Base-by-base conservation (phyloP, 2,797 vertebrate species). In the Knipowitschia caucasica region DNA sequence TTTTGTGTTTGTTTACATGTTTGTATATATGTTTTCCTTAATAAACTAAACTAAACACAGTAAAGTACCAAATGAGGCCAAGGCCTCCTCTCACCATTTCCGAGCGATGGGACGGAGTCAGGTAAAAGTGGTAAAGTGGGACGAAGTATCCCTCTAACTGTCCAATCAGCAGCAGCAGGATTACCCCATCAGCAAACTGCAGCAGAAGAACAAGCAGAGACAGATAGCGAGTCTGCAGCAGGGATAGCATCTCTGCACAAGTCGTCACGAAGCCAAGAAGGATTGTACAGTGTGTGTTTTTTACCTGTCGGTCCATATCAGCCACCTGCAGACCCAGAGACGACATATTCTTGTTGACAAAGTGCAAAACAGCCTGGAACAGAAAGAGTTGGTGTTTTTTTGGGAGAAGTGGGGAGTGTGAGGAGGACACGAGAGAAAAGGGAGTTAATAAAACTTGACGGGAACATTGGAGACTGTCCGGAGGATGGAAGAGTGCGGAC, bases 141-240 rank as follows among this genome's bases (percentile, higher is more conserved):
- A 99, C 64, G 71, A 95, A 99, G 83, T 91, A 99, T 14, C 92
- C 94, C 43, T 93, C 91, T 47, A 98, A 80, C 62, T 98, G 93
- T 71, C 95, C 96, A 5, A 94, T 94, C 71, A 99, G 80, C 81
- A 98, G 76, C 26, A 99, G 90, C 25, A 98, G 75, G 69, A 95
- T 91, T 64, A 98, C 96, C 0, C 96, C 96, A 23, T 98, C 95
- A 84, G 94, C 87, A 90, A 99, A 93, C 96, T 99, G 27, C 24
- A 60, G 20, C 51, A n/a, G 21, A 61, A 69, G 42, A 35, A 53
- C 18, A 64, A 27, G n/a, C 17, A 10, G 29, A 53, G n/a, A n/a
- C n/a, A n/a, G n/a, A n/a, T n/a, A n/a, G n/a, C n/a, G n/a, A n/a
- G n/a, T 17, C 33, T 49, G 38, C 24, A 62, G 10, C 2, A 14